These are phyloP conservation scores for Barbus barbus DNA, from an alignment of 2,113 vertebrate species.

Conservation along the genomic window DNA sequence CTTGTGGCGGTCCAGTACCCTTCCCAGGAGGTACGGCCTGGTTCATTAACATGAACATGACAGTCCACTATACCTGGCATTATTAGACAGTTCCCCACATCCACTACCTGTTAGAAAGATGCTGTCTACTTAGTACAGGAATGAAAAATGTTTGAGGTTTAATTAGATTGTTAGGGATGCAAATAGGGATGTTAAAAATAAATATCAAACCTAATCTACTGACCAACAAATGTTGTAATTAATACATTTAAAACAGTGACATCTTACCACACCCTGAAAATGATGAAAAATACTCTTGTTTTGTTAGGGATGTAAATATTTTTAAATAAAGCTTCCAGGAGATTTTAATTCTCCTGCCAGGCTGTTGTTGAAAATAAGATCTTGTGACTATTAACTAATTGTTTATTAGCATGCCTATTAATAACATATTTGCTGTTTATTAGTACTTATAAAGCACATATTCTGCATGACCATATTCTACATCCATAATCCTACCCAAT, in stretches of 20 bases:
- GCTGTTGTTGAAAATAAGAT: too few species aligned
- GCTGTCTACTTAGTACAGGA: neutral
- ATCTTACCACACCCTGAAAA: too few species aligned
- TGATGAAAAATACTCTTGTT: too few species aligned
- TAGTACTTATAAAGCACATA: too few species aligned
- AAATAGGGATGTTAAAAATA: too few species aligned
- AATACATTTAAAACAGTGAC: too few species aligned
- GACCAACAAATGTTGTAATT: neutral
- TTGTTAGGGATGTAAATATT: neutral
- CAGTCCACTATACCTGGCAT: constrained; percentile 83
- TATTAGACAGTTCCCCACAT: constrained; percentile 79
- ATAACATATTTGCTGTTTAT: too few species aligned
- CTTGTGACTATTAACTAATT: too few species aligned
- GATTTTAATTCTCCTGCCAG: too few species aligned
- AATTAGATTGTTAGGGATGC: neutral
- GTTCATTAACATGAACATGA: constrained; percentile 83
- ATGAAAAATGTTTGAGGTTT: neutral
- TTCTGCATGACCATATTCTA: too few species aligned
- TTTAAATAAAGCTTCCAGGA: neutral
- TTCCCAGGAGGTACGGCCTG: constrained; percentile 79
- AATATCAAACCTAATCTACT: neutral
- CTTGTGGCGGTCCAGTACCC: constrained; percentile 79
- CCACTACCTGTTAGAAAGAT: constrained; percentile 72
- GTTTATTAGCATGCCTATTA: too few species aligned
- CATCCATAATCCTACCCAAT: too few species aligned